Evolutionary conservation across 2,797 vertebrate genomes (phyloP).

Genomic region (Notoglanidium macrostoma): DNA sequence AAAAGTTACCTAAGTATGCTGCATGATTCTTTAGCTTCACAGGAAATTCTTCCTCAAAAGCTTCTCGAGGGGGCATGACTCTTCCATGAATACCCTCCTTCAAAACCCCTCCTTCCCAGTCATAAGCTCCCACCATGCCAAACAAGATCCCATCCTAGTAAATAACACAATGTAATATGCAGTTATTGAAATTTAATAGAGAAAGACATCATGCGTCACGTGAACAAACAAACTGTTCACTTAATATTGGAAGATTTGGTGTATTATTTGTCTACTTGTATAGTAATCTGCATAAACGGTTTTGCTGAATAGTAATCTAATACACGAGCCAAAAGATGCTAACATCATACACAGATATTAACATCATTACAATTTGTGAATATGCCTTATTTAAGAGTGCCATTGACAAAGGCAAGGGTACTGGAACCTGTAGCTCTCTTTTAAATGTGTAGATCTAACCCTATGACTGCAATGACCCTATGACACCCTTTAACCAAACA

Average conservation of each 20-base stretch:
- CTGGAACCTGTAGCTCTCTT: neutral
- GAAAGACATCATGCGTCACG: neutral
- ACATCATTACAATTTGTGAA: neutral
- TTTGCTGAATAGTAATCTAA: neutral
- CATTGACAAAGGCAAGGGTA: neutral
- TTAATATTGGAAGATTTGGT: neutral
- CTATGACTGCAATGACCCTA: neutral
- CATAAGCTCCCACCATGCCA: slow-evolving; percentile 93
- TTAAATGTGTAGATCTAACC: neutral
- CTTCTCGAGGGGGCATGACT: slow-evolving; percentile 77
- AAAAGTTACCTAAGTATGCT: slow-evolving; percentile 85
- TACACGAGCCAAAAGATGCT: neutral
- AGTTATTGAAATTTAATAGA: neutral
- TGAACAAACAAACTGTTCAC: neutral
- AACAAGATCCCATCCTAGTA: slow-evolving; percentile 91
- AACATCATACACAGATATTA: neutral
- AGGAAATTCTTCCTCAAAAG: slow-evolving; percentile 89
- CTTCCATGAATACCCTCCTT: slow-evolving; percentile 76
- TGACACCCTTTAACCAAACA: neutral
- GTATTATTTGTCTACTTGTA: neutral
- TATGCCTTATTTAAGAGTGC: neutral
- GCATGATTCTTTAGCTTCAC: slow-evolving; percentile 89
- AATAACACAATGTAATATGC: neutral
- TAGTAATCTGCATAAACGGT: neutral
- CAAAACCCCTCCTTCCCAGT: slow-evolving; percentile 91